Evolutionary conservation across 1,140 invertebrate species (phyloP), one percentile per base, ranked within the genome.

Genomic region (Phocides pigmalion): DNA sequence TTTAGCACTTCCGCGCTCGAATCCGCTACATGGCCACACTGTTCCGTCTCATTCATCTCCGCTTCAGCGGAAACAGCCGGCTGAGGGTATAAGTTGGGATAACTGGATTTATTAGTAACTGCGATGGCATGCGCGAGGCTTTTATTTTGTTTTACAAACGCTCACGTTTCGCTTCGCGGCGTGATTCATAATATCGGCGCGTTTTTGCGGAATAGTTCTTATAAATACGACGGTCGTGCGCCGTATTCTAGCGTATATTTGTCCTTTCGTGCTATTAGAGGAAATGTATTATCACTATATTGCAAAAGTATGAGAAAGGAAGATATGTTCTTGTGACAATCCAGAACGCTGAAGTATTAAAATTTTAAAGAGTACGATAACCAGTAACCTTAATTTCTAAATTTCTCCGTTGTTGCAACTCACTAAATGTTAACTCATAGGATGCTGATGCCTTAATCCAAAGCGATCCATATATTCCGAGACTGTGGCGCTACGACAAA

Each of bases 101-200:
- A 58, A 58, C 54, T 44, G 54, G 54, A 58, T 58, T 58, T 58
- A 58, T 58, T 58, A 58, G 41, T 58, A 58, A 58, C 54, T 28
- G 39, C 54, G 39, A 58, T 58, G 54, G 54, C 22, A 58, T 58
- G 54, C 54, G 54, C 41, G 15, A n/a, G 4, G 2, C 16, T 59
- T 59, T 59, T 46, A 59, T 35, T 59, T 59, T 47, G 41, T 59
- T 59, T 59, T 46, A 35, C 16, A 47, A 46, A 35, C 42, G 56
- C 12, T 28, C 46, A 44, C 42, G 56, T 59, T 59, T 47, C 46
- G 46, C 19, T 28, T 49, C 9, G 56, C 54, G 25, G 42, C 42
- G 56, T 59, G 56, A 59, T 59, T 59, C 56, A 59, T 59, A 59
- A 47, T 46, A 44, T 59, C 22, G 41, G 42, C 28, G 42, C 20